Conservation (phyloP, 1,140 invertebrate genomes). For the Leptopilina clavipes region DNA sequence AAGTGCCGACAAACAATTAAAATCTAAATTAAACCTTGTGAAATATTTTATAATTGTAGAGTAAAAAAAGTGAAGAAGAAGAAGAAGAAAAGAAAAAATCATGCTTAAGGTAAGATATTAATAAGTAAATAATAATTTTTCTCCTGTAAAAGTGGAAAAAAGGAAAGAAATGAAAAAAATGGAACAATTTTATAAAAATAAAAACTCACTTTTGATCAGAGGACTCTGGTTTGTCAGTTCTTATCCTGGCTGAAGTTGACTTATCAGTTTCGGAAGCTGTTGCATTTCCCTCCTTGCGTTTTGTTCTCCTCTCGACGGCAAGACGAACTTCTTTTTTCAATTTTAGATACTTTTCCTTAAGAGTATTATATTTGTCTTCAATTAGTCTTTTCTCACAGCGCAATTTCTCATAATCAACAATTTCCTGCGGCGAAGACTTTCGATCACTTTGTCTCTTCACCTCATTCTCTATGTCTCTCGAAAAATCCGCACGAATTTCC, state of each 20-base stretch:
- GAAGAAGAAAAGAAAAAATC: neutral
- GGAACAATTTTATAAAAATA: constrained; percentile 1
- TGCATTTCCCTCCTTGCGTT: constrained; percentile 77
- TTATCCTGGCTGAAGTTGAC: constrained; percentile 75
- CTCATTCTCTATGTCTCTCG: constrained; percentile 77
- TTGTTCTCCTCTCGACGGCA: constrained; percentile 76
- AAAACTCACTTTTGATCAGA: constrained; percentile 72
- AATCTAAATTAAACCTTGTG: constrained; percentile 1
- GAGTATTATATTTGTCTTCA: constrained; percentile 85
- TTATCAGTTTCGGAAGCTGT: constrained; percentile 85
- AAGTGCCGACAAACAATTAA: neutral
- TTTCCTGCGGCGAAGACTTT: constrained; percentile 69
- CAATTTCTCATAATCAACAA: constrained; percentile 78
- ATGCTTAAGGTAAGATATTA: too few species aligned
- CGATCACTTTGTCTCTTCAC: constrained; percentile 71
- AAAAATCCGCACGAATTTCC: constrained; percentile 78
- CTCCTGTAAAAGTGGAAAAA: constrained; percentile 15
- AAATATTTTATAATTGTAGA: neutral
- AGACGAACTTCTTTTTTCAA: constrained; percentile 85
- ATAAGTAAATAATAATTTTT: neutral
- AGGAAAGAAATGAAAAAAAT: neutral
- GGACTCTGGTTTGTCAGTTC: constrained; percentile 69
- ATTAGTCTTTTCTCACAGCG: constrained; percentile 83
- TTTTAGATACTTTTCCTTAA: constrained; percentile 88
- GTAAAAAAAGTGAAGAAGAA: neutral